Conservation (phyloP, 1,140 invertebrate species). For the Mercenaria mercenaria region DNA sequence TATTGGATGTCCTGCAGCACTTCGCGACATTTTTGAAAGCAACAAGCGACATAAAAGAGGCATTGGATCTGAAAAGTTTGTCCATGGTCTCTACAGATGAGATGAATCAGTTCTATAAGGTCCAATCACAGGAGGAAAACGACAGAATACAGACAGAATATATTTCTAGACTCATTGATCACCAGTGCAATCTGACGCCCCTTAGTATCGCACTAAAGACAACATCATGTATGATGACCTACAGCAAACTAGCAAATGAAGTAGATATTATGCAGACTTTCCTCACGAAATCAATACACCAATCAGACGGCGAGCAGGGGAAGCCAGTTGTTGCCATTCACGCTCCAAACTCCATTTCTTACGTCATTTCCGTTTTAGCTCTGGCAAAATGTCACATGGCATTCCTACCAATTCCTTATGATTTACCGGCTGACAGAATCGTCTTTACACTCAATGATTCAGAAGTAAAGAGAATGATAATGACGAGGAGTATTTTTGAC, state of each 20-base stretch:
- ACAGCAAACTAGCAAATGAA: constrained; percentile 44
- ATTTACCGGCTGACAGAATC: constrained; percentile 71
- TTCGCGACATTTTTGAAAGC: constrained; percentile 72
- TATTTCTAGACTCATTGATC: constrained; percentile 45
- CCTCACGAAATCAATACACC: neutral
- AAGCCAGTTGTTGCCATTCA: constrained; percentile 68
- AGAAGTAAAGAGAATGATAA: constrained; percentile 62
- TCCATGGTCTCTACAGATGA: constrained; percentile 69
- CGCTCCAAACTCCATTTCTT: constrained; percentile 72
- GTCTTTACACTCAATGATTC: constrained; percentile 72
- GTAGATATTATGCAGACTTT: neutral
- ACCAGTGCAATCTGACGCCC: constrained; percentile 57
- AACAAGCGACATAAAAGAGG: neutral
- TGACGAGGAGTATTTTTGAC: constrained; percentile 46
- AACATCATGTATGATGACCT: constrained; percentile 48
- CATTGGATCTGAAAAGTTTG: constrained; percentile 49
- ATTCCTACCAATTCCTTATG: constrained; percentile 73
- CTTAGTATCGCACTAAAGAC: constrained; percentile 69
- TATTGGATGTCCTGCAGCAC: constrained; percentile 71
- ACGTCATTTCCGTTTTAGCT: constrained; percentile 71
- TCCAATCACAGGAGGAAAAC: neutral
- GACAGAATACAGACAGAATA: neutral
- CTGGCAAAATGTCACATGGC: constrained; percentile 51
- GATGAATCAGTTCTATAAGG: constrained; percentile 59
- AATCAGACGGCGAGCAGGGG: neutral